Percentiles rank a stretch among this genome's conserved stretches.
Conservation (phyloP, 2,797 vertebrate species). For the Coluber constrictor region DNA sequence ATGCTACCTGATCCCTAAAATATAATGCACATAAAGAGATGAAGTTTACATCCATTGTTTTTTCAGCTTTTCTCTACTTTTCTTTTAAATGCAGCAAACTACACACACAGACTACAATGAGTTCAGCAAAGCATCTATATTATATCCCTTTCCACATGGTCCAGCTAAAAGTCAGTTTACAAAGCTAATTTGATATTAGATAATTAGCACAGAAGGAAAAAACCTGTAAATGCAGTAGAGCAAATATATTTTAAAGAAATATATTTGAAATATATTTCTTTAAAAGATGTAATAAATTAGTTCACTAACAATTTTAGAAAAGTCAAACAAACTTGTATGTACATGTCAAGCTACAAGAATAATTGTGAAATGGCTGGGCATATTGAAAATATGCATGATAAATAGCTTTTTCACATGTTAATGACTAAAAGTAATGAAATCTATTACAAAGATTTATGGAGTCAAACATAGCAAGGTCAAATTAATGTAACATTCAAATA, state of each 20-base stretch:
- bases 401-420: constrained; percentile 46
- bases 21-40: background rate
- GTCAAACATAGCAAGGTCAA: constrained; percentile 51
- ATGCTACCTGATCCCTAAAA: background rate
- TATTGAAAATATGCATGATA: constrained; percentile 20
- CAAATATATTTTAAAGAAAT: background rate
- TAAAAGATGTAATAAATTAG: background rate
- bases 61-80: background rate
- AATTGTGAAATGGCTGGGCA: background rate
- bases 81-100: background rate
- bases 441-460: constrained; percentile 61
- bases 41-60: background rate
- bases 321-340: background rate
- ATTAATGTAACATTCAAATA: constrained; percentile 72
- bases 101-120: background rate
- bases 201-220: background rate
- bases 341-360: background rate
- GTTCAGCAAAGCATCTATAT: background rate
- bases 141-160: background rate
- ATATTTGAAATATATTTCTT: background rate
- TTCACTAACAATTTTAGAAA: background rate
- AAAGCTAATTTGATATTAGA: background rate
- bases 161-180: background rate
- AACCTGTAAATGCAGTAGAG: background rate
- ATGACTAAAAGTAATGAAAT: constrained; percentile 40